Base-by-base conservation (phyloP, 2,888 invertebrate genomes). In the Cephonodes hylas region DNA sequence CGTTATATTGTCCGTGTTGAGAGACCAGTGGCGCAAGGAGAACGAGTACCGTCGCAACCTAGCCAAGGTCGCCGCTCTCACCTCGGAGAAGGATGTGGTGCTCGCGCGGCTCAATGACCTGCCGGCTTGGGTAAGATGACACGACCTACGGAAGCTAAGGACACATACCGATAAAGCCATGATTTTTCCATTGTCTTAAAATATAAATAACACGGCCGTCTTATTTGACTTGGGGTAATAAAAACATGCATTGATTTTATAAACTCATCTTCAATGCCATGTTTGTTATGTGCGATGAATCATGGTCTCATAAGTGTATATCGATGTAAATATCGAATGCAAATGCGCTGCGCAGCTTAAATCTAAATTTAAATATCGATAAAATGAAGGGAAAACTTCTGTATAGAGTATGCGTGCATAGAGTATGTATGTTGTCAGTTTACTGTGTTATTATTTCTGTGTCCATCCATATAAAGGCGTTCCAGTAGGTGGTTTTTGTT, bases 21-120 rank as follows among this genome's bases (percentile, higher is more conserved):
- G 96, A 58, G 96, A 96, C 76, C 96, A 97, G 83, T 95, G 95
- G 93, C 95, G 95, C 66, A 95, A 95, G 76, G 95, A 95, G 63
- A 96, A 94, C 69, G 95, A 96, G 72, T 93, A 95, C 69, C 95
- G 94, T 70, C 93, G 97, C 67, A 94, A 94, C 71, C 93, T 96
- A 63, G 97, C 97, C 44, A 96, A 97, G 84, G 94, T 95, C 10
- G 94, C 96, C 3, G 96, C 96, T 0, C 79, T 95, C 73, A 94
- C 96, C 0, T 96, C 96, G 59, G 98, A 99, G 85, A 97, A 97
- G 86, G 96, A 96, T 74, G 95, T 98, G 38, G 96, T 99, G 66
- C 92, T 97, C 67, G 97, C 97, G 2, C 93, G 96, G 77, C 94
- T 99, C 60, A 96, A 97, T 80, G 98, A 99, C 86, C 88, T 99